phyloP scores from a whole-genome alignment of 1,140 invertebrate genomes.

The Lasaia peninsularis region DNA sequence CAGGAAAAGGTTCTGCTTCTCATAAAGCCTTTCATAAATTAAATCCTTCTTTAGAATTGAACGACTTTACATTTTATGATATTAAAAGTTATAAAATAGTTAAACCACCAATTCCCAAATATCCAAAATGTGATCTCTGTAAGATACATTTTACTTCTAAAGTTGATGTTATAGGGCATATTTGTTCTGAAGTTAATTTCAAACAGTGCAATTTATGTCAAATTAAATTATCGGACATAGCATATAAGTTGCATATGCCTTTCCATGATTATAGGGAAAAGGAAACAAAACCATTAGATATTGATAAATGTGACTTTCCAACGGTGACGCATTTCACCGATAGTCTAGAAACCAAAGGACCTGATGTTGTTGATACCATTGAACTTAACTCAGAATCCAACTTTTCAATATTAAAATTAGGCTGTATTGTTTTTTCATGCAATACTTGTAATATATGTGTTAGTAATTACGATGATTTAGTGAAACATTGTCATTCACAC shows the following conservation, averaged over 20 bases:
- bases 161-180: conserved; percentile 30
- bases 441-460: conserved; percentile 38
- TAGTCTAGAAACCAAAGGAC: not conserved
- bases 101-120: conserved; percentile 43
- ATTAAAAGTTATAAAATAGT: conserved; percentile 33
- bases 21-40: conserved; percentile 39
- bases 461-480: conserved; percentile 45
- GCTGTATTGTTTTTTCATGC: conserved; percentile 34
- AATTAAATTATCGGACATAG: conserved; percentile 34
- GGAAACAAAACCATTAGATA: not conserved
- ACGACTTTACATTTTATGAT: conserved; percentile 46
- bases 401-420: not conserved
- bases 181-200: conserved; percentile 31
- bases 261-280: conserved; percentile 40
- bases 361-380: not conserved
- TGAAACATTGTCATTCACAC: conserved; percentile 56
- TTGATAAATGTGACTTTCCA: not conserved
- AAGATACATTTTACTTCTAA: conserved; percentile 39
- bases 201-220: conserved; percentile 39
- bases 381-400: not conserved
- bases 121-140: conserved; percentile 45
- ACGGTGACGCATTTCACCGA: not conserved
- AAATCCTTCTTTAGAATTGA: conserved; percentile 32
- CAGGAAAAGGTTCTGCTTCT: conserved; percentile 22
- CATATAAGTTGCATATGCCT: conserved; percentile 44